Evolutionary conservation across 2,888 invertebrate genomes (phyloP), one percentile per base, ranked within the genome.

Genomic region (Oscheius onirici): DNA sequence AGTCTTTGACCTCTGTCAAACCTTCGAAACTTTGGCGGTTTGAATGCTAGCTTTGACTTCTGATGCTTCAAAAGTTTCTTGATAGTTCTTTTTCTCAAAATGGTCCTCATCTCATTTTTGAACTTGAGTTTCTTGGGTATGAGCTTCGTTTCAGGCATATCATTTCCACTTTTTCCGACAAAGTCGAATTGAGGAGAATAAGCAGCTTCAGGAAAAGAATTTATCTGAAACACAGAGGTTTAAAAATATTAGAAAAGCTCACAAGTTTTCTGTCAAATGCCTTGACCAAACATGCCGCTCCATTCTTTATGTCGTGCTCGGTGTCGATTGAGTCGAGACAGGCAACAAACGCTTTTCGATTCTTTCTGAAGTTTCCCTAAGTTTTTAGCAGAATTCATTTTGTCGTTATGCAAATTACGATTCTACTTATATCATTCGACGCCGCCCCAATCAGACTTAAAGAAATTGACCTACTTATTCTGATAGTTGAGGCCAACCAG

Each of bases 221-320:
- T 22, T 11, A 72, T 43, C 72, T 72, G 43, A 34, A 72, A 41
- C 10, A 26, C 1, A 55, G 6, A 2, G 6, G 11, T 15, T 46
- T 46, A 13, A 13, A 11, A n/a, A n/a, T 41, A 11, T 22, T 5
- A n/a, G 0, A 26, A 3, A 26, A 51, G 22, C 71, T 34, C n/a
- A 77, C 77, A 13, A 81, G 52, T 60, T 77, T 72, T 17, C 75
- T 74, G 60, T 84, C 84, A 68, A 79, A 82, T 0, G 83, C 83
- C n/a, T 77, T 76, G 11, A 80, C 78, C 8, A 84, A 73, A 73
- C 84, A 84, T 43, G 77, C 65, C 10, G 84, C 83, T 5, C 81
- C 82, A n/a, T 76, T 54, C 67, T 82, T 71, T 8, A 84, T 65
- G 15, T 81, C 83, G 46, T 77, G 71, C 41, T 84, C 83, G 24